These are phyloP conservation scores for Lanius collurio DNA, from an alignment of 2,113 vertebrate genomes.

Conservation along the genomic window DNA sequence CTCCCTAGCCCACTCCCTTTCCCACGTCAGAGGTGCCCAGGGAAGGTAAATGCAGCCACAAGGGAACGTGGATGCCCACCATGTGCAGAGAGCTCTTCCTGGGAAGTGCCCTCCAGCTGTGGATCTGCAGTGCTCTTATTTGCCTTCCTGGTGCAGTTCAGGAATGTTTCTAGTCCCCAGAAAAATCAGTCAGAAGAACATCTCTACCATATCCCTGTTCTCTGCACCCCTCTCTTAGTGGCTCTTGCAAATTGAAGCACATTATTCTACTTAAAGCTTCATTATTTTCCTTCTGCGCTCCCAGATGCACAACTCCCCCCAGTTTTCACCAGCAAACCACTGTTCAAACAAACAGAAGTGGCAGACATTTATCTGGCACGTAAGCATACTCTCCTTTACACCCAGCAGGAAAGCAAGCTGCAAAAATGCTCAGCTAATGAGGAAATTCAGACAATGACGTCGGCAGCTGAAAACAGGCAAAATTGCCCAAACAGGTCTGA, in stretches of 20 bases:
- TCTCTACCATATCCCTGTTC: not conserved
- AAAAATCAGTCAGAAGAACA: not conserved
- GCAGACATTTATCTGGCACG: not conserved
- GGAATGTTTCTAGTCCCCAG: not conserved
- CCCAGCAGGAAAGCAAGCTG: not conserved
- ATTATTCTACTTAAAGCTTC: not conserved
- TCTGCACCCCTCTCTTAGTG: not conserved
- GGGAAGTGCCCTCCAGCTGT: not conserved
- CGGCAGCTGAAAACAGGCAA: not conserved
- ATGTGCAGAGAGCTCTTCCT: not conserved
- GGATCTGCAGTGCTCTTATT: not conserved
- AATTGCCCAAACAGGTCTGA: not conserved
- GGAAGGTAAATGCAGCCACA: not conserved
- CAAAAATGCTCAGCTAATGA: not conserved
- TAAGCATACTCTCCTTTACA: not conserved
- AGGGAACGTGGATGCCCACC: fast-evolving
- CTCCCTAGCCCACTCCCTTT: not conserved
- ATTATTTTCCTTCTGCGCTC: not conserved
- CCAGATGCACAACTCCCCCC: not conserved
- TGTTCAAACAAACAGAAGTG: not conserved
- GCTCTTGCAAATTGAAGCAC: not conserved
- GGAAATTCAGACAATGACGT: not conserved
- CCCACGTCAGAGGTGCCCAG: not conserved
- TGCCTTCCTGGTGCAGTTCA: not conserved
- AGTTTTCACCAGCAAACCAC: not conserved